These are phyloP conservation scores for Ochropleura leucogaster DNA, from an alignment of 2,888 invertebrate species.

Conservation along the genomic window DNA sequence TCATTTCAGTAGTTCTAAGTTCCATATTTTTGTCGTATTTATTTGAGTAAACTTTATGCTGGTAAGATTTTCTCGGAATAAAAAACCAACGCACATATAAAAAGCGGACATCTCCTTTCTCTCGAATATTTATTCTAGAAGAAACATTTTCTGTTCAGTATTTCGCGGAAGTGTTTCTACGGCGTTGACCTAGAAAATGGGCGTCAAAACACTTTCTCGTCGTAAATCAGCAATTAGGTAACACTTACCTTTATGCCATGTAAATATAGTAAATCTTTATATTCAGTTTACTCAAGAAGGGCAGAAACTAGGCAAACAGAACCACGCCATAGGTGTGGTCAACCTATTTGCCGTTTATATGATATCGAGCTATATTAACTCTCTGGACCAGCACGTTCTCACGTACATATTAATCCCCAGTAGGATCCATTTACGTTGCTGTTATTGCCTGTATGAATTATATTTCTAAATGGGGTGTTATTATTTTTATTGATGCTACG, in stretches of 20 bases:
- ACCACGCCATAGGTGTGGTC: conserved; percentile 30
- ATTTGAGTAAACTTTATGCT: no score
- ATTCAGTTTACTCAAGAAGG: neutral
- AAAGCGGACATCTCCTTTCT: neutral
- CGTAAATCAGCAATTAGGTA: conserved; percentile 9
- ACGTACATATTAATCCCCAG: conserved; percentile 62
- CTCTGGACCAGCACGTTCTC: conserved; percentile 46
- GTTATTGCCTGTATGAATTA: conserved; percentile 48
- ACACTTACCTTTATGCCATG: conserved; percentile 1
- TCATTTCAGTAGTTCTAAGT: no score
- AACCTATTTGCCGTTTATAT: conserved; percentile 53
- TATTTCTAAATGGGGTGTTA: conserved; percentile 38
- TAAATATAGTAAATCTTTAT: conserved; percentile 4
- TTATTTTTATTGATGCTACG: conserved; percentile 36
- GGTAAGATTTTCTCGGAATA: no score
- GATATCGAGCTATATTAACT: conserved; percentile 52
- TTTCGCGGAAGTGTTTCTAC: neutral
- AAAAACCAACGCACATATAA: no score
- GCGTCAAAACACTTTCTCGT: neutral
- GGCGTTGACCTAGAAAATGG: neutral
- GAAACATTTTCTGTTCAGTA: neutral
- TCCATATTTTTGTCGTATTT: no score
- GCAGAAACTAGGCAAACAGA: conserved; percentile 18
- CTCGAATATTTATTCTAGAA: neutral
- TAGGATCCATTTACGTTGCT: conserved; percentile 30